Evolutionary conservation across 2,888 invertebrate species (phyloP).

Genomic region (Sturmia bella): DNA sequence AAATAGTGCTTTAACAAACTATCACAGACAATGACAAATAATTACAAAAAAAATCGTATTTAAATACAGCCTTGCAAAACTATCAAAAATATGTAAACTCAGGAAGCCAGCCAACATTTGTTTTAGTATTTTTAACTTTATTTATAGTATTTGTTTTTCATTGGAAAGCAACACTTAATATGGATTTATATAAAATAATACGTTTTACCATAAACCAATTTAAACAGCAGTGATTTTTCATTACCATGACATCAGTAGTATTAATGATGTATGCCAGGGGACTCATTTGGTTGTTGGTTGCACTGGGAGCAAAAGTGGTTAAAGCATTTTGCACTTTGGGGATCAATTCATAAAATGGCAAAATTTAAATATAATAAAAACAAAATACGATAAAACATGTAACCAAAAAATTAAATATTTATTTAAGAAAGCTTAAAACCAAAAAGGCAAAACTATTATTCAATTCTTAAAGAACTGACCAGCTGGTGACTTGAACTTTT

Average conservation of each 20-base stretch:
- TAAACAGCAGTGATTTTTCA: not conserved
- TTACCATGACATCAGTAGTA: constrained; percentile 10
- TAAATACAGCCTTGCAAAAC: too few species aligned
- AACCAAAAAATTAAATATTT: not conserved
- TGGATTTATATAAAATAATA: not conserved
- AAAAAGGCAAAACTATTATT: not conserved
- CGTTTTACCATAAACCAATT: not conserved
- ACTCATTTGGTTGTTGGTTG: constrained; percentile 20
- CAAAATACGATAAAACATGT: not conserved
- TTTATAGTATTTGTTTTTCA: too few species aligned
- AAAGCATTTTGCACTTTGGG: constrained; percentile 17
- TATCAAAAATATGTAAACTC: not conserved
- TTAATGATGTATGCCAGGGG: constrained; percentile 34
- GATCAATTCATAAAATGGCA: not conserved
- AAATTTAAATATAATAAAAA: not conserved
- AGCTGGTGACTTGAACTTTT: not conserved
- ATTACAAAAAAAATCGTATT: too few species aligned
- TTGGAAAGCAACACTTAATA: too few species aligned
- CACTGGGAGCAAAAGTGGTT: not conserved
- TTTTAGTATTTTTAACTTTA: too few species aligned
- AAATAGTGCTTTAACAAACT: too few species aligned
- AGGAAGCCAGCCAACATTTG: not conserved
- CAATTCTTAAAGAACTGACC: not conserved
- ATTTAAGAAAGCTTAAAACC: not conserved
- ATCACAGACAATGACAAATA: too few species aligned